Evolutionary conservation across 2,888 invertebrate species (phyloP), one percentile per base, ranked within the genome.

Genomic region (Taphrorychus bicolor): DNA sequence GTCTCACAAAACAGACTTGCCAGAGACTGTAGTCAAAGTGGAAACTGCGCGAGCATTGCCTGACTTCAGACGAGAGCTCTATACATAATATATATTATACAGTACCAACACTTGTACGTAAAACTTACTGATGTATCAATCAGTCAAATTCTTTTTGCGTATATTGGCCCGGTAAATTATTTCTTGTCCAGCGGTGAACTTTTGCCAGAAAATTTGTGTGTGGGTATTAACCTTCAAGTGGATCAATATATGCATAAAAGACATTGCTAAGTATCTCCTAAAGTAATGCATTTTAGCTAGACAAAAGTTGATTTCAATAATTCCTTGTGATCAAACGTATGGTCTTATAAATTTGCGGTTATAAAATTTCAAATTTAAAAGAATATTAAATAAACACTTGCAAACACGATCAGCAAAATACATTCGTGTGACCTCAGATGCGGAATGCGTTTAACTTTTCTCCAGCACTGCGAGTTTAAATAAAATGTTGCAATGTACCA

Each of bases 1-100:
- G 14, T 14, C 59, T 63, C 40, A 45, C 32, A 19, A 49, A 24
- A 51, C 64, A 70, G 49, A 67, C 66, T 54, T 56, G 60, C 59
- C 54, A 72, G 59, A 69, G 70, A 73, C 72, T 73, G 65, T 70
- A 60, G 70, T 72, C 72, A 75, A 69, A 73, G 74, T 76, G 75
- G 74, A 74, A 73, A 75, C 73, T 76, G 72, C 74, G 32, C 18
- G 73, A 72, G 73, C 75, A 74, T 74, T 75, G 77, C 75, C 75
- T 59, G 59, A 65, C 65, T 51, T 64, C 22, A 53, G n/a, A 49
- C 21, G n/a, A 41, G 57, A 66, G 66, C 66, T 66, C 59, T 66
- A 66, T 66, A 66, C 52, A 66, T 60, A 60, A 42, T 60, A n/a
- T n/a, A n/a, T n/a, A 32, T 32, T 32, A 32, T 32, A 32, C 58